These are phyloP conservation scores for Sicus ferrugineus DNA, from an alignment of 2,888 invertebrate species.

Conservation along the genomic window DNA sequence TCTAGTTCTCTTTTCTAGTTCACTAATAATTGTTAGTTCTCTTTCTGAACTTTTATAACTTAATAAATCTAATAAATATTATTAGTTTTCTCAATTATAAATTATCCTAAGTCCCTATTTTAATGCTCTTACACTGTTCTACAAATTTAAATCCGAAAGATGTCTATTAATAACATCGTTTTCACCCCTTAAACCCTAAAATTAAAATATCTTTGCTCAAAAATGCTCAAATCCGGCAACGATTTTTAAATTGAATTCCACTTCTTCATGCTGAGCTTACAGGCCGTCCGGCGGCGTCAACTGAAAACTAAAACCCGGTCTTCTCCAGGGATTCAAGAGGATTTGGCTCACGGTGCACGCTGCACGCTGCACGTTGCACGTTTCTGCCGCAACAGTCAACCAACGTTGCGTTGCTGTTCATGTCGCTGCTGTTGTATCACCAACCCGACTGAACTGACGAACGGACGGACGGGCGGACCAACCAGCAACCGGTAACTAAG, in stretches of 20 bases:
- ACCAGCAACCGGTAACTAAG: conserved; percentile 31
- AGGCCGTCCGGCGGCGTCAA: not conserved
- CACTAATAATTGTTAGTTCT: no score
- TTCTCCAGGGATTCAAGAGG: conserved; percentile 18
- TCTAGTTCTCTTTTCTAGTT: no score
- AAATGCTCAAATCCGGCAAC: conserved; percentile 22
- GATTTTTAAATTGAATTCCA: conserved; percentile 30
- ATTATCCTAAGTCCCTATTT: no score
- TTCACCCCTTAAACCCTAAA: not conserved
- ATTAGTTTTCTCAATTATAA: no score
- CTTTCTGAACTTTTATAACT: no score
- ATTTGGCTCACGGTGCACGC: not conserved
- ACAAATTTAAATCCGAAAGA: no score
- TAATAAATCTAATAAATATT: no score
- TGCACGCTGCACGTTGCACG: no score
- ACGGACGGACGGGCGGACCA: no score
- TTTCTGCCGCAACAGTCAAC: not conserved
- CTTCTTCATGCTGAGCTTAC: not conserved
- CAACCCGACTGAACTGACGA: no score
- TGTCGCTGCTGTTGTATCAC: not conserved
- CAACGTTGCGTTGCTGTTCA: not conserved
- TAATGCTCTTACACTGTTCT: no score
- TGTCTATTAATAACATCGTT: no score
- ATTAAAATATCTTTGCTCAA: not conserved
- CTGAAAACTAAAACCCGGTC: conserved; percentile 6